A percentile compares a stretch with the other conserved stretches of the same genome.
These are phyloP conservation scores for Danaus plexippus DNA, from an alignment of 1,140 invertebrate species.

Conservation along the genomic window DNA sequence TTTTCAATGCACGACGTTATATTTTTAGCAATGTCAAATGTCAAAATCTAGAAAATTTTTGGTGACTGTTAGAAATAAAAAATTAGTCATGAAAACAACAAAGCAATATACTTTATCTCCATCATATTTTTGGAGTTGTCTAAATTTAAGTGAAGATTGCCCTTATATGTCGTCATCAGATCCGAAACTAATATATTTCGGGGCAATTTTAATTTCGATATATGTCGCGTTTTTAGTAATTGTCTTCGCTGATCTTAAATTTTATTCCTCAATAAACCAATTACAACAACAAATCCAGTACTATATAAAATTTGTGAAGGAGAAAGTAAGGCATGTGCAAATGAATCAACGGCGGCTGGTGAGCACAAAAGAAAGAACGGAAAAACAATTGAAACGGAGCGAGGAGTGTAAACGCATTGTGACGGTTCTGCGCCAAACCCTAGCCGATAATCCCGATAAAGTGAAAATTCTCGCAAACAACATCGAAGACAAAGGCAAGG, in stretches of 20 bases:
- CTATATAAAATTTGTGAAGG: conserved; percentile 38
- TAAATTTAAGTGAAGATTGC: conserved; percentile 43
- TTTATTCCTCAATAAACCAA: conserved; percentile 44
- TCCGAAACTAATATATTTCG: conserved; percentile 45
- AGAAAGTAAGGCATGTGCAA: conserved; percentile 45
- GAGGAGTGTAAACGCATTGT: conserved; percentile 33
- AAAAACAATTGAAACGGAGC: conserved; percentile 42
- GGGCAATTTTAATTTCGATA: conserved; percentile 25
- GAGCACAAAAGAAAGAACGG: conserved; percentile 37
- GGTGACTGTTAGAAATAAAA: background rate
- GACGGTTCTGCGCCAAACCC: conserved; percentile 27
- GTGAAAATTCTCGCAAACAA: conserved; percentile 15
- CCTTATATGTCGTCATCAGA: conserved; percentile 37
- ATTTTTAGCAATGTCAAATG: too few species aligned
- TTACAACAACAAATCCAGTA: conserved; percentile 41
- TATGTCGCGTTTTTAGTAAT: conserved; percentile 40
- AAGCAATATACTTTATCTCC: conserved; percentile 20
- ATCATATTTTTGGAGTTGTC: conserved; percentile 51
- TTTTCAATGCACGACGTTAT: too few species aligned
- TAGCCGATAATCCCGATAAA: conserved; percentile 17
- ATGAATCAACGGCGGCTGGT: conserved; percentile 38
- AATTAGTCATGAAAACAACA: conserved; percentile 25
- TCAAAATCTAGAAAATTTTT: too few species aligned
- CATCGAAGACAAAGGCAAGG: conserved; percentile 8
- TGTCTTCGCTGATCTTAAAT: conserved; percentile 42